phyloP scores from a whole-genome alignment of 2,797 vertebrate genomes.

The Trichosurus vulpecula region DNA sequence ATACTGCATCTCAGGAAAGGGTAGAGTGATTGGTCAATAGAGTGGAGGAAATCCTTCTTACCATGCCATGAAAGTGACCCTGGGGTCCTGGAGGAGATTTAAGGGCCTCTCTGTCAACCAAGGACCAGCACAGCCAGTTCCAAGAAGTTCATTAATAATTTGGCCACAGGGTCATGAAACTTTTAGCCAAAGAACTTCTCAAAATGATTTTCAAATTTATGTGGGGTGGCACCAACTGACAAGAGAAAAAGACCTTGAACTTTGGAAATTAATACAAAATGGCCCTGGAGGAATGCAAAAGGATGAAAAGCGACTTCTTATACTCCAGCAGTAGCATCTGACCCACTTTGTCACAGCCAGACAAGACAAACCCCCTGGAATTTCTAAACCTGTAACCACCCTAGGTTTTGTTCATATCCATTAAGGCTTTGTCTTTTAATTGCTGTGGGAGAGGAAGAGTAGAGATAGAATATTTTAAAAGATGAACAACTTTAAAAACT shows the following conservation, averaged over 20 bases:
- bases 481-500: background rate
- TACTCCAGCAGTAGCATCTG: background rate
- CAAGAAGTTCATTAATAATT: background rate
- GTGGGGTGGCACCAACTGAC: background rate
- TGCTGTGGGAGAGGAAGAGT: background rate
- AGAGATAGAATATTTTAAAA: conserved; percentile 21
- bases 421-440: background rate
- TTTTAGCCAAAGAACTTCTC: background rate
- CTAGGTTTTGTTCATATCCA: background rate
- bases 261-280: background rate
- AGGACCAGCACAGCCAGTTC: background rate
- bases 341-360: background rate
- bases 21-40: background rate
- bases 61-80: background rate
- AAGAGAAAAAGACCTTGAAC: background rate
- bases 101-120: background rate
- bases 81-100: background rate
- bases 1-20: background rate
- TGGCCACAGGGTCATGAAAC: background rate
- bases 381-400: conserved; percentile 3
- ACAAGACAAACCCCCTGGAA: background rate
- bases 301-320: background rate
- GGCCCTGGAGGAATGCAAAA: background rate
- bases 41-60: background rate
- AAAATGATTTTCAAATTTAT: background rate